Conservation (phyloP, 1,140 invertebrate genomes). For the Bombus pascuorum region DNA sequence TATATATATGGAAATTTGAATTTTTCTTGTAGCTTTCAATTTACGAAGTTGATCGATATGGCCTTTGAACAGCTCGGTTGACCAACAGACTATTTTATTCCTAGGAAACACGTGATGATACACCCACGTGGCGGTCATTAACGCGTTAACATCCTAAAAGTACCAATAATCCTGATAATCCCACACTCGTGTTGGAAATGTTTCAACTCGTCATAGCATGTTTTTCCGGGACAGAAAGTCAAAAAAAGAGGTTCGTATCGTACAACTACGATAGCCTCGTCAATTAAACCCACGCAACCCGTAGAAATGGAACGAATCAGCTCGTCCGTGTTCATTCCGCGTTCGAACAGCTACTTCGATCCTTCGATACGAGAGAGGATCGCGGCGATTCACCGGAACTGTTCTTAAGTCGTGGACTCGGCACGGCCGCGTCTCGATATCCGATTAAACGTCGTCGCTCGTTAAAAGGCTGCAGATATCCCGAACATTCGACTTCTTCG, state of each 20-base stretch:
- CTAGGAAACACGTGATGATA: no score
- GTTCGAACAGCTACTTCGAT: background rate
- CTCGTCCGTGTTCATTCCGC: background rate
- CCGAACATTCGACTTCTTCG: slow-evolving; percentile 3
- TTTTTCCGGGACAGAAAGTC: background rate
- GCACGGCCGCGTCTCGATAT: background rate
- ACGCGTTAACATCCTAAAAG: background rate
- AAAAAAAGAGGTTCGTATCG: background rate
- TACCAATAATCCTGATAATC: background rate
- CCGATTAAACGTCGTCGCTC: slow-evolving; percentile 61
- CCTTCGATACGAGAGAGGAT: slow-evolving; percentile 3
- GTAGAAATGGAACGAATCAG: background rate
- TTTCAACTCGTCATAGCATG: background rate
- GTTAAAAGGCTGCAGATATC: slow-evolving; percentile 56
- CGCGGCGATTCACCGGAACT: background rate
- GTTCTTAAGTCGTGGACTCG: background rate
- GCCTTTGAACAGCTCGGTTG: no score
- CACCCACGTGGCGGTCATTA: background rate
- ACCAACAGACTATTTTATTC: no score
- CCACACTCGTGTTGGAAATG: background rate
- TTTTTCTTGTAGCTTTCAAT: no score
- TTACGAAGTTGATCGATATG: no score
- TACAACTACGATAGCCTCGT: background rate
- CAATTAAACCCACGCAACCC: slow-evolving; percentile 19
- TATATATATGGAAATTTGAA: no score